A percentile compares a stretch with the other conserved stretches of the same genome.
Evolutionary conservation across 1,140 invertebrate genomes (phyloP).

Genomic region (Adoxophyes honmai): DNA sequence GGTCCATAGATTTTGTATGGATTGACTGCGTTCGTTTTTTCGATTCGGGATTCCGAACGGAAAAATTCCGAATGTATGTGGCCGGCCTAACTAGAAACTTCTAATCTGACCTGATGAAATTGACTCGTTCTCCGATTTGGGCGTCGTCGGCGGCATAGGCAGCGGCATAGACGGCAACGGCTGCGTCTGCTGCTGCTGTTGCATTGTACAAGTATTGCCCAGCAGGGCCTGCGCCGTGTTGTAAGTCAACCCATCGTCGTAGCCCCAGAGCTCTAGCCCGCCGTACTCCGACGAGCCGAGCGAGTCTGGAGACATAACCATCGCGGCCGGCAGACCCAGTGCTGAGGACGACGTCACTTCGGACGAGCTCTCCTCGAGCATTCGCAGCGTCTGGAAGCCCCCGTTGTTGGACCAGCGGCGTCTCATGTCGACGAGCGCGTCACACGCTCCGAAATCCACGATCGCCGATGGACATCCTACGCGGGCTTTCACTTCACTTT

Average conservation of each 20-base stretch:
- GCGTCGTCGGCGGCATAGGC: slow-evolving; percentile 72
- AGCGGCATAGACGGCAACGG: slow-evolving; percentile 71
- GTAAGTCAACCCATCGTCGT: slow-evolving; percentile 72
- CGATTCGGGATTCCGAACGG: too few species aligned
- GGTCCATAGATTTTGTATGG: too few species aligned
- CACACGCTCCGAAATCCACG: slow-evolving; percentile 58
- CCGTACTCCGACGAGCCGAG: slow-evolving; percentile 82
- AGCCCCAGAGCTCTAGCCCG: slow-evolving; percentile 90
- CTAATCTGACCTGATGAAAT: slow-evolving; percentile 72
- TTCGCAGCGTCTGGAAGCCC: slow-evolving; percentile 79
- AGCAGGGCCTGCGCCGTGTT: slow-evolving; percentile 55
- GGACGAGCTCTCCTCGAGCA: slow-evolving; percentile 84
- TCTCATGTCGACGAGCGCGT: slow-evolving; percentile 79
- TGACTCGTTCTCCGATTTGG: slow-evolving; percentile 75
- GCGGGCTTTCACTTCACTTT: slow-evolving; percentile 69
- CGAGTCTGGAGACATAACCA: slow-evolving; percentile 83
- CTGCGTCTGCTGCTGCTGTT: slow-evolving; percentile 61
- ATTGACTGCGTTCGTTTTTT: too few species aligned
- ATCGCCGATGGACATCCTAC: slow-evolving; percentile 62
- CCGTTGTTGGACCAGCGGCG: slow-evolving; percentile 84
- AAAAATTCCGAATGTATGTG: too few species aligned
- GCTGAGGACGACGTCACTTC: slow-evolving; percentile 86
- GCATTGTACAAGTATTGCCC: slow-evolving; percentile 56
- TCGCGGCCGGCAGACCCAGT: slow-evolving; percentile 77
- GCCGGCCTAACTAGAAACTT: slow-evolving; percentile 18